A percentile compares a stretch with the other conserved stretches of the same genome.
Conservation (phyloP, 64 coral and sea anemone species). For the Porites lutea region DNA sequence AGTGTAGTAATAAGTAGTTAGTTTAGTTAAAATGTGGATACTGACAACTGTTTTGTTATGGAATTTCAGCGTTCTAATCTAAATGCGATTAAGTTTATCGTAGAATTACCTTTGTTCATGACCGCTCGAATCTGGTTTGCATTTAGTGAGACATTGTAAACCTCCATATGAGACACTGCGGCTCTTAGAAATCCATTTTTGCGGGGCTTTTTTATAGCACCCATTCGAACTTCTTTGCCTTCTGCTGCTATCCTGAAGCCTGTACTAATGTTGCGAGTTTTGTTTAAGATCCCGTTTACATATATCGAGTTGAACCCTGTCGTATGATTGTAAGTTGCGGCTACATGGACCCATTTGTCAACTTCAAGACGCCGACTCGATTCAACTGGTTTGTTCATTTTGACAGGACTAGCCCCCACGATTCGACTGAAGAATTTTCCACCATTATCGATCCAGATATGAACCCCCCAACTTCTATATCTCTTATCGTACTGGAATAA, state of each 20-base stretch:
- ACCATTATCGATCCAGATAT: constrained; percentile 1
- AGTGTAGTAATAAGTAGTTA: too few species aligned
- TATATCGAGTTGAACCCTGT: not conserved
- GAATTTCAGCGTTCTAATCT: too few species aligned
- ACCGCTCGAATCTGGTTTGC: not conserved
- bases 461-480: not conserved
- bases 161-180: constrained; percentile 6
- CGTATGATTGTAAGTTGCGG: constrained; percentile 1
- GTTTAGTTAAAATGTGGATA: too few species aligned
- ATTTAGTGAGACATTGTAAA: constrained; percentile 8
- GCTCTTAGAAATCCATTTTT: not conserved
- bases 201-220: not conserved
- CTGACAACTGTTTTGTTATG: too few species aligned
- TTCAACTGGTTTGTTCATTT: too few species aligned
- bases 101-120: not conserved
- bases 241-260: not conserved
- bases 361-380: not conserved
- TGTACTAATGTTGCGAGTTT: not conserved
- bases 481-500: not conserved
- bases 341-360: constrained; percentile 3
- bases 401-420: too few species aligned
- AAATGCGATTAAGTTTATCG: too few species aligned
- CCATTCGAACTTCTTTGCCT: constrained; percentile 20
- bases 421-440: not conserved
- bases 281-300: not conserved